Base-by-base conservation (phyloP, 1,140 invertebrate genomes). In the Euwallacea fornicatus region DNA sequence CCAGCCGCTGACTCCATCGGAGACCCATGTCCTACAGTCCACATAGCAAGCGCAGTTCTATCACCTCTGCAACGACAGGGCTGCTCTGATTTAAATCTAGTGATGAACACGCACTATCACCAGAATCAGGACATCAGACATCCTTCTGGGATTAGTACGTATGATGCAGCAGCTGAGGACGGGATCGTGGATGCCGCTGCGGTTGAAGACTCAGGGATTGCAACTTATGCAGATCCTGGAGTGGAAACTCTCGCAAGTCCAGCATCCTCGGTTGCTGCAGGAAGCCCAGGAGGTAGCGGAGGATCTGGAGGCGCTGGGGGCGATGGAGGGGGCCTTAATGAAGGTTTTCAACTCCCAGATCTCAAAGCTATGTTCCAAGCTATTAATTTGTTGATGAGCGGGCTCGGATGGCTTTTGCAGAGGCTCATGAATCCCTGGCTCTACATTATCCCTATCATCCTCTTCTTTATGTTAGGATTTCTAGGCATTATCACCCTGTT, bases 241-340 rank as follows among this genome's bases (percentile, higher is more conserved):
- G 71, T 56, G 21, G 21, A 33, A 33, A 33, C 21, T 4, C 21
- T 33, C 21, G 72, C 65, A 33, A 56, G 63, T 9, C 44, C 69
- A 10, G 69, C 59, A 47, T 44, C 60, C n/a, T 70, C 61, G 6
- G 60, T 33, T 69, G 43, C 66, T 33, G 72, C 21, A 42, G 62
- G 9, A 8, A 43, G 47, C 42, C 58, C 42, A 53, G 42, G 15
- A 13, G 58, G 42, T 61, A 68, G 60, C 33, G 71, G 50, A 46
- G 83, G 82, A 11, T 83, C 83, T 8, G 81, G 82, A 65, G 82
- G 84, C 6, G 67, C 69, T 41, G 62, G 76, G 44, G 69, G 75
- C 13, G 81, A 79, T 41, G 84, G 84, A 13, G 83, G 81, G 62
- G 81, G 83, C 42, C 80, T 78, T 70, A 55, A 64, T 43, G 62